These are phyloP conservation scores for Lophura swinhoii DNA, from an alignment of 2,797 vertebrate species.

Conservation along the genomic window DNA sequence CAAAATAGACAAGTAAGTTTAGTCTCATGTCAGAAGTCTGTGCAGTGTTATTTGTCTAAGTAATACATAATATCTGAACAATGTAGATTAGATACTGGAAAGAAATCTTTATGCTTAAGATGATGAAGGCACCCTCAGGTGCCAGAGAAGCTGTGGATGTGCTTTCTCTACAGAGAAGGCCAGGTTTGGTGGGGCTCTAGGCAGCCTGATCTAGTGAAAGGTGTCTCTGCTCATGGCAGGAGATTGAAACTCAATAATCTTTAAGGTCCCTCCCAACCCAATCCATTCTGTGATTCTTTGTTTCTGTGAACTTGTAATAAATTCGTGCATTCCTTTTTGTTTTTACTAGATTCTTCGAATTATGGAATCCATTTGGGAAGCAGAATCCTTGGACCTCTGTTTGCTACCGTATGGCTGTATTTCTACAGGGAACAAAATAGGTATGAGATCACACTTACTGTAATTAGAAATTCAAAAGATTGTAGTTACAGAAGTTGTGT, in stretches of 20 bases:
- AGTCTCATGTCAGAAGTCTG: neutral
- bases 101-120: neutral
- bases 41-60: neutral
- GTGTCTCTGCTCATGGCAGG: neutral
- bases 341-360: conserved; percentile 91
- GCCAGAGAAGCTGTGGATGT: neutral
- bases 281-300: neutral
- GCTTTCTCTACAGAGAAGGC: neutral
- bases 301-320: neutral
- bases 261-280: neutral
- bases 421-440: conserved; percentile 98
- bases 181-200: neutral
- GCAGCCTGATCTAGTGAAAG: neutral
- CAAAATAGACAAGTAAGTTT: neutral
- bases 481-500: neutral
- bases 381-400: conserved; percentile 93
- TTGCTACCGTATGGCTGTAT: conserved; percentile 97
- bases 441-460: conserved; percentile 70
- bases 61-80: neutral
- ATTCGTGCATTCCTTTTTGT: neutral
- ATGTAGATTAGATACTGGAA: neutral
- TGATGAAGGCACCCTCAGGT: neutral
- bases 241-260: neutral
- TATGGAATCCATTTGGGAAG: conserved; percentile 99
- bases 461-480: neutral